Percentiles rank a stretch among this genome's conserved stretches.
Conservation (phyloP, 2,113 vertebrate genomes). For the Sylvietta virens region DNA sequence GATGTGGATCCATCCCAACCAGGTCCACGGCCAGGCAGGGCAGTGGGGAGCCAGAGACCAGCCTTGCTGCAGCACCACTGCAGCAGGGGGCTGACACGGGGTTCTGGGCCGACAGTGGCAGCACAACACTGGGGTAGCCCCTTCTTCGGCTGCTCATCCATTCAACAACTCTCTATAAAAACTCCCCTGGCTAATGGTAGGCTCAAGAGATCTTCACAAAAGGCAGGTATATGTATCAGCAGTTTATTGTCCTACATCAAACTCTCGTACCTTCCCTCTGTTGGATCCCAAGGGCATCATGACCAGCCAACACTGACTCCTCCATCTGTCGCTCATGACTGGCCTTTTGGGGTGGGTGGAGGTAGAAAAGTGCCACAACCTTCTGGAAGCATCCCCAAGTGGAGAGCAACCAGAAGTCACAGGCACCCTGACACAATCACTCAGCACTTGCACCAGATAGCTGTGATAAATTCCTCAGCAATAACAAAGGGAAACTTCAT, state of each 20-base stretch:
- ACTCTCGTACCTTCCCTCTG: fast-evolving
- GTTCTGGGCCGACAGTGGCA: neutral
- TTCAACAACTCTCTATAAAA: neutral
- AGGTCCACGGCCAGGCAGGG: fast-evolving
- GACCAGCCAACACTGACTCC: neutral
- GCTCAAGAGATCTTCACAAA: neutral
- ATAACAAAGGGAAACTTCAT: no score
- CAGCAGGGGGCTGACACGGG: fast-evolving
- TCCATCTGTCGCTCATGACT: neutral
- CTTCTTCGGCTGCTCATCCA: neutral
- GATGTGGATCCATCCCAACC: no score
- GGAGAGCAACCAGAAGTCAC: no score
- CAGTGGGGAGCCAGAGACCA: neutral
- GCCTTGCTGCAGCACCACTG: neutral
- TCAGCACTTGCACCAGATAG: no score
- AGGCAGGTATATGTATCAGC: neutral
- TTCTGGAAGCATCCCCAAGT: no score
- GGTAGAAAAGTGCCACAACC: no score
- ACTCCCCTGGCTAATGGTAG: neutral
- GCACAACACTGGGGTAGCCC: neutral
- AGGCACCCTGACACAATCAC: no score
- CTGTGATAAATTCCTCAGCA: no score
- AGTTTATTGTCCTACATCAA: neutral
- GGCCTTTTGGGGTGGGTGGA: no score
- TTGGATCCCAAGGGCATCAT: neutral